These are phyloP conservation scores for Cassiopea andromeda DNA, from an alignment of 30 jellyfish, hydroid and myxozoan species.

Conservation along the genomic window DNA sequence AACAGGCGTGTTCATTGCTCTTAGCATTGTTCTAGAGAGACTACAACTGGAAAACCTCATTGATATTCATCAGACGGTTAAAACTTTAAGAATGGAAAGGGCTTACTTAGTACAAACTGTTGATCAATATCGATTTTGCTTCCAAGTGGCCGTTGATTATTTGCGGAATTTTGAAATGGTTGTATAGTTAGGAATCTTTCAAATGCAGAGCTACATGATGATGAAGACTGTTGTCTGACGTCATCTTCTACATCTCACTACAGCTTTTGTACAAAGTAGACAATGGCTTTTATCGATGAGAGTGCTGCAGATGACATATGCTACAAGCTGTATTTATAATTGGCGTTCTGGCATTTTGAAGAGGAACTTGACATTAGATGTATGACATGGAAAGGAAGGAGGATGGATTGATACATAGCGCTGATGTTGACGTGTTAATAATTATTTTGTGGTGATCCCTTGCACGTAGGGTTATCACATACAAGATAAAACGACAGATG, in stretches of 20 bases:
- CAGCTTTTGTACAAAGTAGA: too few species aligned
- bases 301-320: too few species aligned
- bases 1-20: constrained; percentile 91
- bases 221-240: not conserved
- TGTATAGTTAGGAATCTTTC: not conserved
- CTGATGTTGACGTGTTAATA: too few species aligned
- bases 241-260: not conserved
- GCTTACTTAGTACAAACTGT: constrained; percentile 91
- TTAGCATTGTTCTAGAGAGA: constrained; percentile 87
- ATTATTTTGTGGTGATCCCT: too few species aligned
- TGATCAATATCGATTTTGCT: constrained; percentile 92
- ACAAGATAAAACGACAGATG: too few species aligned
- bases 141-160: constrained; percentile 81
- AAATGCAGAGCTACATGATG: not conserved
- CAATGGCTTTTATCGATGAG: too few species aligned
- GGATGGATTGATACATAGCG: too few species aligned
- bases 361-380: too few species aligned
- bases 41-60: constrained; percentile 77
- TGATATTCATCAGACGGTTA: constrained; percentile 89
- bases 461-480: too few species aligned
- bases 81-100: constrained; percentile 86
- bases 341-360: too few species aligned
- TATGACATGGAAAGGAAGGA: too few species aligned
- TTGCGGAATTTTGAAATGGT: constrained; percentile 76
- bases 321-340: too few species aligned